Conservation (phyloP, 2,888 invertebrate genomes). For the Drosophila paranaensis region DNA sequence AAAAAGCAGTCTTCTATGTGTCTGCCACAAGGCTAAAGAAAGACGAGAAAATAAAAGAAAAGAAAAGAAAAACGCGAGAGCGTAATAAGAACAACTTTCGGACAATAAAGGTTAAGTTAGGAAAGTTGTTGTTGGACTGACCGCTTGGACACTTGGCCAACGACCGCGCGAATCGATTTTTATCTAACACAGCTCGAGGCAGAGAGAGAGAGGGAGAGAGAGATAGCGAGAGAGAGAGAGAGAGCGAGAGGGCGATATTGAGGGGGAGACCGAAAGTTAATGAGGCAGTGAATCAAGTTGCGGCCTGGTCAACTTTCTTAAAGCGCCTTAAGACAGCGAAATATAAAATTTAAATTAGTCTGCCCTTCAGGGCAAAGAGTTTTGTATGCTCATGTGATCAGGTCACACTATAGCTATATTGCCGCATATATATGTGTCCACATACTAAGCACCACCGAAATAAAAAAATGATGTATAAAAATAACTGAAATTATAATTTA, state of each 20-base stretch:
- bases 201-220: not conserved
- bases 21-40: slow-evolving; percentile 35
- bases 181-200: slow-evolving; percentile 62
- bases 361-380: slow-evolving; percentile 22
- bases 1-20: slow-evolving; percentile 20
- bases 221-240: not conserved
- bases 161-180: slow-evolving; percentile 81
- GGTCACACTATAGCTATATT: not conserved
- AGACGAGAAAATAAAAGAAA: slow-evolving; percentile 31
- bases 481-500: slow-evolving; percentile 78
- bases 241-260: not conserved
- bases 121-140: slow-evolving; percentile 60
- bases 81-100: slow-evolving; percentile 75
- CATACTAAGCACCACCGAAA: slow-evolving; percentile 37
- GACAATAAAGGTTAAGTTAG: slow-evolving; percentile 81
- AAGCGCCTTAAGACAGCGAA: slow-evolving; percentile 46
- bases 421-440: slow-evolving; percentile 19
- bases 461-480: slow-evolving; percentile 41
- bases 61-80: slow-evolving; percentile 41
- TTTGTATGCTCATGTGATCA: slow-evolving; percentile 72
- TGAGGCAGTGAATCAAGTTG: slow-evolving; percentile 73
- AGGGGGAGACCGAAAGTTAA: slow-evolving; percentile 70
- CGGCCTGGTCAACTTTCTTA: slow-evolving; percentile 74
- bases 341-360: slow-evolving; percentile 70
- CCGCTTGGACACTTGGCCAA: slow-evolving; percentile 64